Percentiles rank a stretch among this genome's conserved stretches.
These are phyloP conservation scores for Homarus gammarus DNA, from an alignment of 2,888 invertebrate species.

Conservation along the genomic window DNA sequence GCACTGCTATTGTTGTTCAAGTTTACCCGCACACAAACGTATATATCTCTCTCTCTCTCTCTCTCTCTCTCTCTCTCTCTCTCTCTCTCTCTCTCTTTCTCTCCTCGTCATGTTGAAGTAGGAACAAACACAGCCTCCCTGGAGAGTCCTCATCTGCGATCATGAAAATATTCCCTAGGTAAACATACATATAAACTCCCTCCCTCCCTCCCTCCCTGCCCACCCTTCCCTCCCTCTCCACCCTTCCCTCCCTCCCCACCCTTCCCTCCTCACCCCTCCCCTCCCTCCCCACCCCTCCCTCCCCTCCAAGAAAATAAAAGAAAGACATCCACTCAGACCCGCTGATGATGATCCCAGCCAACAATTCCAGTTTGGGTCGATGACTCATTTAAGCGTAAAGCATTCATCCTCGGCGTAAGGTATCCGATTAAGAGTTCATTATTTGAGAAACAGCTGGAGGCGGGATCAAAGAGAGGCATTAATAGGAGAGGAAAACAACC, in stretches of 20 bases:
- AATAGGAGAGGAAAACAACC: neutral
- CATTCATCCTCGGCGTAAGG: neutral
- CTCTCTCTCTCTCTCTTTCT: neutral
- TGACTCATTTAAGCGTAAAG: neutral
- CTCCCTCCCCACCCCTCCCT: no score
- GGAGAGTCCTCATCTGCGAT: neutral
- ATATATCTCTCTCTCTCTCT: neutral
- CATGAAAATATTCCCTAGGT: neutral
- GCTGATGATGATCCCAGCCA: neutral
- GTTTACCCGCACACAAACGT: no score
- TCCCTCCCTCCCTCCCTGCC: no score
- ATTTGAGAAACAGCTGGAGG: neutral
- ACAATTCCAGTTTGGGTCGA: neutral
- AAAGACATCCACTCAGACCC: neutral
- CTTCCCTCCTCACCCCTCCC: no score
- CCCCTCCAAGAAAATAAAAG: no score
- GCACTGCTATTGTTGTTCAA: no score
- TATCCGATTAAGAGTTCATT: neutral
- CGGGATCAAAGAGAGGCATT: neutral
- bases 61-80: neutral
- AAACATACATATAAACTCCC: neutral
- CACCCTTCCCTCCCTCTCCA: no score
- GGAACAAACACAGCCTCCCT: neutral
- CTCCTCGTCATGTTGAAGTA: neutral
- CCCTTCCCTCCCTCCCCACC: no score